Evolutionary conservation across 92 coral and sea anemone species (phyloP).

Genomic region (Nematostella vectensis): DNA sequence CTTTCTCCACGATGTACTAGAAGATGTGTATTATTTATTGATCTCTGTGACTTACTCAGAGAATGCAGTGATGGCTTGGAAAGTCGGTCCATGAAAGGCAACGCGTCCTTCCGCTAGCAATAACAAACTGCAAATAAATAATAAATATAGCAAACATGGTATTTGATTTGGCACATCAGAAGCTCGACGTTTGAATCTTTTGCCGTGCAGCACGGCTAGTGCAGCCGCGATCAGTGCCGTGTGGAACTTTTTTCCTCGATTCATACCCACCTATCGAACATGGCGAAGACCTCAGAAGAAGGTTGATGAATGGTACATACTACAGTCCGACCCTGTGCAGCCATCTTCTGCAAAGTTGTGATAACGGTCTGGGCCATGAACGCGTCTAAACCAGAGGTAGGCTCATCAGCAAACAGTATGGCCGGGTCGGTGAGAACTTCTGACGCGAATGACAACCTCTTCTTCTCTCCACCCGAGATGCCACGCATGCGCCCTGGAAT

Average conservation of each 20-base stretch:
- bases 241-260: too few relatives aligned
- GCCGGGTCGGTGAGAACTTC: conserved; percentile 81
- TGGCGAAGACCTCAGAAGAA: conserved; percentile 79
- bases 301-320: conserved; percentile 87
- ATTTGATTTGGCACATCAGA: too few relatives aligned
- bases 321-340: conserved; percentile 61
- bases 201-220: too few relatives aligned
- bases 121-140: conserved; percentile 24
- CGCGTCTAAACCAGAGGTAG: conserved; percentile 80
- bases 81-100: conserved; percentile 63
- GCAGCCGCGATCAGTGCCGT: not conserved
- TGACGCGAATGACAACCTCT: conserved; percentile 69
- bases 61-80: conserved; percentile 56
- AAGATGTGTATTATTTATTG: too few relatives aligned
- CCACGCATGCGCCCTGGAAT: conserved; percentile 73
- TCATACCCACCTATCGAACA: conserved; percentile 73
- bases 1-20: too few relatives aligned
- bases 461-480: conserved; percentile 85
- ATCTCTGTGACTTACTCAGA: conserved; percentile 37
- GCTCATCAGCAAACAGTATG: conserved; percentile 75
- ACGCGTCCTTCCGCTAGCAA: conserved; percentile 67
- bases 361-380: conserved; percentile 85
- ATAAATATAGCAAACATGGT: too few relatives aligned
- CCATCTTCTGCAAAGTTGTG: conserved; percentile 56
- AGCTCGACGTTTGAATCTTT: too few relatives aligned